phyloP scores from a whole-genome alignment of 2,888 invertebrate genomes.

The Altica lythri region DNA sequence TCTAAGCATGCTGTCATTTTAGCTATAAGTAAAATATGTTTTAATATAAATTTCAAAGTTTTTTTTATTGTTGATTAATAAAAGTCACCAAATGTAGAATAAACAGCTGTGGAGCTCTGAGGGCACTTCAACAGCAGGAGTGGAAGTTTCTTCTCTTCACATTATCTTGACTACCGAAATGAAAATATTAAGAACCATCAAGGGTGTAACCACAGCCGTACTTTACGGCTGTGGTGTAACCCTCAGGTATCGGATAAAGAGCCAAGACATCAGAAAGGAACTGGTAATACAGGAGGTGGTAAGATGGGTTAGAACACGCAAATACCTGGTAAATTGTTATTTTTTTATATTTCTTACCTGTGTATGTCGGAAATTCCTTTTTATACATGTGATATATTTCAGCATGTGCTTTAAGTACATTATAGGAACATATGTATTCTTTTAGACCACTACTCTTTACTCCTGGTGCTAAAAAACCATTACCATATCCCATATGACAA shows the following conservation, averaged over 20 bases:
- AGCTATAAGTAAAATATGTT: constrained; percentile 27
- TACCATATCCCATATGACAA: constrained; percentile 59
- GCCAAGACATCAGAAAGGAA: too few species aligned
- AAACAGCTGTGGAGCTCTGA: too few species aligned
- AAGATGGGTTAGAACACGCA: background rate
- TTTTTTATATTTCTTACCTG: constrained; percentile 42
- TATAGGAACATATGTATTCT: constrained; percentile 68
- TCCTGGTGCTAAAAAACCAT: constrained; percentile 61
- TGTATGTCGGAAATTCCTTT: constrained; percentile 58
- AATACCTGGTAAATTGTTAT: background rate
- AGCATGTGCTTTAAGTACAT: constrained; percentile 69
- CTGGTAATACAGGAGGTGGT: too few species aligned
- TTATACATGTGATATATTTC: constrained; percentile 68
- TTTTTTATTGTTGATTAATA: too few species aligned
- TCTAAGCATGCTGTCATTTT: constrained; percentile 30
- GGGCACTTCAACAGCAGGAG: too few species aligned
- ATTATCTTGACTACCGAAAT: too few species aligned
- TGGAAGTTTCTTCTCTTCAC: too few species aligned
- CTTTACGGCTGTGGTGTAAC: too few species aligned
- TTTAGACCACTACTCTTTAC: constrained; percentile 62
- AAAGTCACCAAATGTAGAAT: too few species aligned
- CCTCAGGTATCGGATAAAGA: background rate
- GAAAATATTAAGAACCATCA: too few species aligned
- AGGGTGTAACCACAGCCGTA: too few species aligned
- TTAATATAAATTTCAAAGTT: too few species aligned